Evolutionary conservation across 2,888 invertebrate genomes (phyloP).

Genomic region (Tanytarsus gracilentus): DNA sequence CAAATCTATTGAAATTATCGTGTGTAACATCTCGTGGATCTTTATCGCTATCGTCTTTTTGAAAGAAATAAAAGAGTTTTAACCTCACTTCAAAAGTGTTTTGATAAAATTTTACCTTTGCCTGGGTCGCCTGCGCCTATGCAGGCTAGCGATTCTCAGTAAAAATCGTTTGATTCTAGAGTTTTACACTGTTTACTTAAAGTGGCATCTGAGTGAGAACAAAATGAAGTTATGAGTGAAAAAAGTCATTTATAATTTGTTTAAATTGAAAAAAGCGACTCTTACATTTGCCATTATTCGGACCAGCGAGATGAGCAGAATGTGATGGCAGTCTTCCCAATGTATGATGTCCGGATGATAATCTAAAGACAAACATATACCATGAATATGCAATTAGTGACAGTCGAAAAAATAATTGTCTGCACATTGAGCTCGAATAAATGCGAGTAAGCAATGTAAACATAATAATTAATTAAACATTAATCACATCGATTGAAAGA

Average conservation of each 20-base stretch:
- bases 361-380: not conserved
- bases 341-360: conserved; percentile 48
- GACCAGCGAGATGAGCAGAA: conserved; percentile 47
- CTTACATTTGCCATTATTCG: conserved; percentile 78
- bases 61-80: not conserved
- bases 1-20: conserved; percentile 44
- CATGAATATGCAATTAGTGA: no score
- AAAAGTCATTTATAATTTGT: no score
- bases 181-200: conserved; percentile 94
- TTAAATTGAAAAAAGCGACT: no score
- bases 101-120: not conserved
- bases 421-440: no score
- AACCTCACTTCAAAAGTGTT: no score
- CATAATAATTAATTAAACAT: no score
- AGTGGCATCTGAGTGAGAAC: no score
- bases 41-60: conserved; percentile 32
- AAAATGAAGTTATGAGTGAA: no score
- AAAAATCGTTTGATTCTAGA: conserved; percentile 84
- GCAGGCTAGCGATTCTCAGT: conserved; percentile 68
- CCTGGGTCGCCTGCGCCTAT: conserved; percentile 41
- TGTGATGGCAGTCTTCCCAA: conserved; percentile 55
- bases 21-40: conserved; percentile 43
- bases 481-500: no score
- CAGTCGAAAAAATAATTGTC: no score
- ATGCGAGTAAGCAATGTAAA: no score